Percentiles rank a stretch among this genome's conserved stretches.
These are phyloP conservation scores for Gonatopus flavifemur DNA, from an alignment of 1,140 invertebrate genomes.

Conservation along the genomic window DNA sequence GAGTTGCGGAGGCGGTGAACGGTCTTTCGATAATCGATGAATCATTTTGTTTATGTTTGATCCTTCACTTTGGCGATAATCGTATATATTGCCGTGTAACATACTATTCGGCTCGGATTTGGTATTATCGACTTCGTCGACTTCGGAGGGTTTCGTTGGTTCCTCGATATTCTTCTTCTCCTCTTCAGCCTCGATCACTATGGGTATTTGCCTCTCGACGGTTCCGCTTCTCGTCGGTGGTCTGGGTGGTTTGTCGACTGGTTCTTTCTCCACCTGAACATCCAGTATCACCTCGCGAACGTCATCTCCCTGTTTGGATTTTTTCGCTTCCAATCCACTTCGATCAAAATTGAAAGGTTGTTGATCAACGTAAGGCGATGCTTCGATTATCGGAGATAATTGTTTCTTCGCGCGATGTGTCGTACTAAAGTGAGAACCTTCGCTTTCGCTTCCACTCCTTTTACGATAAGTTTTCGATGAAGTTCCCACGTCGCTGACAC, in stretches of 20 bases:
- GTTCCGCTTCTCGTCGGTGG: conserved; percentile 7
- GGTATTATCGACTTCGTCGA: conserved; percentile 37
- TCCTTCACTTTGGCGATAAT: conserved; percentile 35
- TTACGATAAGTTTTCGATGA: conserved; percentile 48
- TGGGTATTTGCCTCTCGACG: neutral
- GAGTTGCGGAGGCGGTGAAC: conserved; percentile 66
- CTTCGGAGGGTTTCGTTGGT: conserved; percentile 11
- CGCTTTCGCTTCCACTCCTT: conserved; percentile 49
- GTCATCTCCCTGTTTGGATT: conserved; percentile 34
- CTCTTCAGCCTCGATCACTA: conserved; percentile 2
- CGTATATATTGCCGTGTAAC: conserved; percentile 49
- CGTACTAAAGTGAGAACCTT: conserved; percentile 39
- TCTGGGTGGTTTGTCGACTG: conserved; percentile 14
- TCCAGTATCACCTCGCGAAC: conserved; percentile 2
- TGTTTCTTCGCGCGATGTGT: conserved; percentile 60
- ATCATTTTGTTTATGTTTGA: conserved; percentile 55
- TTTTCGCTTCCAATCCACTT: conserved; percentile 33
- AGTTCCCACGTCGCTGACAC: conserved; percentile 49
- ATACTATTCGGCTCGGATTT: conserved; percentile 32
- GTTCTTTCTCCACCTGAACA: conserved; percentile 11
- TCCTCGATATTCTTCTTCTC: conserved; percentile 12
- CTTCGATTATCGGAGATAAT: conserved; percentile 76
- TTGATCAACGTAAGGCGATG: conserved; percentile 58
- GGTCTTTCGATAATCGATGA: conserved; percentile 47
- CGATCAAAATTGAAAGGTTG: conserved; percentile 65